These are phyloP conservation scores for Okapia johnstoni DNA, from an alignment of 2,113 vertebrate species.

Conservation along the genomic window DNA sequence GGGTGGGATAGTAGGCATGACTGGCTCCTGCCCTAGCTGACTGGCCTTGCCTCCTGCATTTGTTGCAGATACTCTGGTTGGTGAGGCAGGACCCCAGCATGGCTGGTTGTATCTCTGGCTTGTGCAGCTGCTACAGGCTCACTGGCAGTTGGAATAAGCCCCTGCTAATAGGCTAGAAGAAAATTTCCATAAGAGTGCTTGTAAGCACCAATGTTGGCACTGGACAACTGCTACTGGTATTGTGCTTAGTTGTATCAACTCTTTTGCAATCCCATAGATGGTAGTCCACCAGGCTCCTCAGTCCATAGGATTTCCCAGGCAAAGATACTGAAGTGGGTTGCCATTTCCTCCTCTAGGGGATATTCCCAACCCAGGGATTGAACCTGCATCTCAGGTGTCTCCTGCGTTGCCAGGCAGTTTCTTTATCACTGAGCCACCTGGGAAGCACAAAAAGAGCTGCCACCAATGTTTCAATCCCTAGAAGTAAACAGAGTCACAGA, in stretches of 20 bases:
- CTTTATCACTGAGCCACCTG: not conserved
- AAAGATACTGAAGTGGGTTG: not conserved
- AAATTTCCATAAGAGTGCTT: not conserved
- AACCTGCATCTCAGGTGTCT: not conserved
- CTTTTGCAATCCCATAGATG: not conserved
- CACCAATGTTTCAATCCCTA: too few relatives aligned
- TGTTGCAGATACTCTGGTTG: not conserved
- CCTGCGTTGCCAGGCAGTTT: not conserved
- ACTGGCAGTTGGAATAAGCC: not conserved
- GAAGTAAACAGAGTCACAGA: not conserved
- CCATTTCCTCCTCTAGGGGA: not conserved
- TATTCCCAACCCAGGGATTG: not conserved
- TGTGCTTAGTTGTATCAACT: not conserved
- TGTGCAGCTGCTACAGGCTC: not conserved
- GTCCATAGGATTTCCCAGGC: not conserved
- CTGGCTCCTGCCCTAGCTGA: not conserved
- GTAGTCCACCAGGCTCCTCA: not conserved
- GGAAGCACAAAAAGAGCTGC: not conserved
- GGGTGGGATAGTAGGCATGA: fast-evolving
- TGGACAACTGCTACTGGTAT: not conserved
- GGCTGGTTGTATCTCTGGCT: not conserved
- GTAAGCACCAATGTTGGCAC: not conserved
- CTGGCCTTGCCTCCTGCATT: not conserved
- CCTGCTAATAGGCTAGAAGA: not conserved
- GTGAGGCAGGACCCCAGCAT: not conserved